Evolutionary conservation across 2,797 vertebrate species (phyloP), one percentile per base, ranked within the genome.

Genomic region (Sebastes variabilis): DNA sequence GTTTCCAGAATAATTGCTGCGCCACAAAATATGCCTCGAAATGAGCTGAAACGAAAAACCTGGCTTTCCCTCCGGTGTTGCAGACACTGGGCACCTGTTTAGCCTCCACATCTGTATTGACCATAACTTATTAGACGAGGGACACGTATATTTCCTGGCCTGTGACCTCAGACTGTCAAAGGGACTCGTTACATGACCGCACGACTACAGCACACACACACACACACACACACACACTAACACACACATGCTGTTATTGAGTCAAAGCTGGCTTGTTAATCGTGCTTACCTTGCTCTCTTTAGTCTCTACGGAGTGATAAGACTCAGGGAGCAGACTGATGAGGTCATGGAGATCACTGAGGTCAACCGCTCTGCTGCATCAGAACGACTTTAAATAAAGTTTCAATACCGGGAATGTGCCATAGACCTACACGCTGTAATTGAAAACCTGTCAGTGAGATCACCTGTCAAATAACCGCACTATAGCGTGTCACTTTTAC

Each of bases 191-290:
- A 83, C 72, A 58, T 72, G 8, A 42, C 29, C 34, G 46, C 49
- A 42, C 11, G 12, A 38, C 24, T 13, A 14, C 24, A 70, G 59
- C 59, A 38, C 82, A 65, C 42, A 38, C 36, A 38, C 36, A 38
- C 36, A 38, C 36, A 72, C 32, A 61, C 58, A 22, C 36, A 38
- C 34, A 36, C 16, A 69, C 13, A n/a, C 77, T 55, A 66, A 11
- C 46, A 72, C 13, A 77, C 16, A 61, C 58, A 22, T 6, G 67
- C 24, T n/a, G 68, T 85, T 72, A 89, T 20, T 77, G 72, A 80
- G 86, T 86, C 77, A 46, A 82, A 77, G 29, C 65, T 1, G 49
- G 80, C 88, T 89, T 87, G 88, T 93, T 90, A 92, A 92, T 90
- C 13, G 6, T 2, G 58, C 68, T 77, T 71, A 75, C 82, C 68